These are phyloP conservation scores for Falco peregrinus DNA, from an alignment of 2,797 vertebrate species.

Conservation along the genomic window DNA sequence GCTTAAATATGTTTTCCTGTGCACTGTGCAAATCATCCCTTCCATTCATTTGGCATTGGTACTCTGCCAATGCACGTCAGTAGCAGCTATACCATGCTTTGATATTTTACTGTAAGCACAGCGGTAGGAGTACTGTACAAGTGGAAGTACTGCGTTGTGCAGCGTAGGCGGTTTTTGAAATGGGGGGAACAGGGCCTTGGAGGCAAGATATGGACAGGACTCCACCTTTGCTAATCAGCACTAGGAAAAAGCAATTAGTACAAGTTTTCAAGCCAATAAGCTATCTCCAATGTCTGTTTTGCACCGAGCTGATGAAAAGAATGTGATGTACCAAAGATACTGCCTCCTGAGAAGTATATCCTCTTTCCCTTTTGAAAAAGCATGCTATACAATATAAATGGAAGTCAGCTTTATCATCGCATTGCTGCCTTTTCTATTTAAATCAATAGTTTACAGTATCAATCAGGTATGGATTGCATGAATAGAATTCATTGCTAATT, in stretches of 20 bases:
- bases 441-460: background rate
- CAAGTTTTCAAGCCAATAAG: no score
- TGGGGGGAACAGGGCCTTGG: background rate
- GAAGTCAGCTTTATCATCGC: background rate
- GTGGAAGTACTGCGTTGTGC: background rate
- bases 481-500: background rate
- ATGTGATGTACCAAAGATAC: background rate
- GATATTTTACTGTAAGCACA: background rate
- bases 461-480: background rate
- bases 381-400: background rate
- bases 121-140: background rate
- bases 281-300: background rate
- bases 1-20: background rate
- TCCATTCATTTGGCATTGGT: background rate
- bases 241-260: conserved; percentile 1
- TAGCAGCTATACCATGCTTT: background rate
- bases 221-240: background rate
- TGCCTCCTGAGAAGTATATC: background rate
- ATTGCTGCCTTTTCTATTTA: background rate
- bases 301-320: background rate
- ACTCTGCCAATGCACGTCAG: rapidly evolving
- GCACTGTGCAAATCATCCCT: background rate
- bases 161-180: background rate
- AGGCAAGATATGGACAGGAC: background rate
- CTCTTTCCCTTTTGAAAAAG: background rate